Percentiles rank a stretch among this genome's conserved stretches.
Conservation (phyloP, 2,888 invertebrate species). For the Temnothorax ravouxi region DNA sequence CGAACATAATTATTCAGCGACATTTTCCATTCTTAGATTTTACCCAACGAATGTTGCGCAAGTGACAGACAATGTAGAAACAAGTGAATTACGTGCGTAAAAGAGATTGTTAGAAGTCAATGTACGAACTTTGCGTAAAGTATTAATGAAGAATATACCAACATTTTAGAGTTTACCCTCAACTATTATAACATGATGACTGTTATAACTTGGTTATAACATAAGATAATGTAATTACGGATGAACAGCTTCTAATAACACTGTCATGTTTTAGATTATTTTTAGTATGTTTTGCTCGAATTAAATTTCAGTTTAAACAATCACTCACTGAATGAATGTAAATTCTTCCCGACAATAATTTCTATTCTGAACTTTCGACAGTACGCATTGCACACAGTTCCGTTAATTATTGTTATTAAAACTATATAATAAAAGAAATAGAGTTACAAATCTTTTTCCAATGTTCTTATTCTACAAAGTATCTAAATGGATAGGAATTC, state of each 20-base stretch:
- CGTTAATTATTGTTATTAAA: constrained; percentile 8
- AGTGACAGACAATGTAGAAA: background rate
- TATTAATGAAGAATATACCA: background rate
- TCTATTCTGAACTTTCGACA: background rate
- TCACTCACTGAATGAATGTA: background rate
- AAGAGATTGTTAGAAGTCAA: background rate
- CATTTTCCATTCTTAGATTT: constrained; percentile 21
- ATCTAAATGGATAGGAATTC: background rate
- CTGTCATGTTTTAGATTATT: background rate
- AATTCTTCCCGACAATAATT: background rate
- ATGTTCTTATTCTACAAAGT: constrained; percentile 1
- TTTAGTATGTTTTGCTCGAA: background rate
- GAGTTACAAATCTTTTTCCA: constrained; percentile 1
- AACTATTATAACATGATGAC: background rate
- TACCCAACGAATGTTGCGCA: background rate
- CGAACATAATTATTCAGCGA: constrained; percentile 14
- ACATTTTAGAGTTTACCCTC: background rate
- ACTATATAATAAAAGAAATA: background rate
- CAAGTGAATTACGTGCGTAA: constrained; percentile 1
- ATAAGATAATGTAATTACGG: constrained; percentile 9
- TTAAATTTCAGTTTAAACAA: constrained; percentile 4
- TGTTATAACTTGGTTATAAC: background rate
- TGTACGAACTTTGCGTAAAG: background rate
- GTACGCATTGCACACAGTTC: background rate
- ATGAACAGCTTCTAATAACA: constrained; percentile 5